Base-by-base conservation (phyloP, 2,888 invertebrate genomes). In the Melangyna quadrimaculata region DNA sequence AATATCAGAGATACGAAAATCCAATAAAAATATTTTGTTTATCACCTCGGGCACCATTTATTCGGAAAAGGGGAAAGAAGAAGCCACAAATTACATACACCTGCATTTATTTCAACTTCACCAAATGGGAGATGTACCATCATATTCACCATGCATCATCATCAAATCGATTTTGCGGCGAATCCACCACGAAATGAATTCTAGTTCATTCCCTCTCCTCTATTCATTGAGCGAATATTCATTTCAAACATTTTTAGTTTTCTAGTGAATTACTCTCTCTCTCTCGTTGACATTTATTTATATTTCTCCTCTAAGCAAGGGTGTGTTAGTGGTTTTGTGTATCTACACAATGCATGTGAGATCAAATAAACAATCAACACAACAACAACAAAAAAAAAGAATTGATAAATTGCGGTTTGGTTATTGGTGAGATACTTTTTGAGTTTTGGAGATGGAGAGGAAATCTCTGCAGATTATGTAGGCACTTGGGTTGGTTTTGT, bases 371-470 rank as follows among this genome's bases (percentile, higher is more conserved):
- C n/a, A 32, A 37, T 40, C 32, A 71, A 35, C 61, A 72, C n/a
- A n/a, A n/a, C n/a, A n/a, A n/a, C n/a, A n/a, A n/a, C n/a, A n/a
- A n/a, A 81, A 63, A 69, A 71, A 75, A 51, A 51, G 78, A 59
- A 71, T 71, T 82, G 87, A 87, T 87, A 87, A 87, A 78, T 74
- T 87, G 87, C 87, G 73, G 87, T 78, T 59, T 82, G 78, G 78
- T 82, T 71, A 87, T 87, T 87, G 87, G 87, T 87, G 87, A 87
- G 82, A 87, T 86, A 81, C 81, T 86, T 65, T 65, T 61, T 29
- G 73, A 37, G 43, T 63, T 71, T 75, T 40, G n/a, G n/a, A n/a
- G n/a, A n/a, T 45, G 61, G 86, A 86, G 86, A 86, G 73, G 61
- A 81, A 80, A 86, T 86, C 86, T 86, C 80, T 86, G 86, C 86